These are phyloP conservation scores for Leptobrachium leishanense DNA, from an alignment of 2,113 vertebrate genomes.

Conservation along the genomic window DNA sequence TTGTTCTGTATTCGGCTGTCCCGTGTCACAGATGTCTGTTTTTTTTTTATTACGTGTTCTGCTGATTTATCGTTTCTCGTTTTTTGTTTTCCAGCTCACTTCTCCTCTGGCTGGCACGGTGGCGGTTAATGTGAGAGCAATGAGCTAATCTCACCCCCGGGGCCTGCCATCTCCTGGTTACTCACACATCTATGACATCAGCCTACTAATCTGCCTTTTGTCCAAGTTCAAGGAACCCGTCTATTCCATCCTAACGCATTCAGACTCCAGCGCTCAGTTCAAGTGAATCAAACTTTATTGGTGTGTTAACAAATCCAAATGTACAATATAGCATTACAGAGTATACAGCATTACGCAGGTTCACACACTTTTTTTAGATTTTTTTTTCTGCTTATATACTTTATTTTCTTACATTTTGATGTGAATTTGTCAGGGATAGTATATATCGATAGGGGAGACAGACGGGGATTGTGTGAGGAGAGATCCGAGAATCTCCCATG, in stretches of 20 bases:
- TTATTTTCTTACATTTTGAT: too few species aligned
- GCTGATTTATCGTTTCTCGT: too few species aligned
- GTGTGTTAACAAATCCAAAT: slow-evolving; percentile 81
- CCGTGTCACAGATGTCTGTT: too few species aligned
- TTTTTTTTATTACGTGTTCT: too few species aligned
- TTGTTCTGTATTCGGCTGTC: too few species aligned
- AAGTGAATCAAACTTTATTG: slow-evolving; percentile 84
- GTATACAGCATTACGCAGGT: slow-evolving; percentile 71
- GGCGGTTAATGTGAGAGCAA: not conserved
- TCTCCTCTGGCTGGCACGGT: not conserved
- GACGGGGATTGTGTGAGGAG: too few species aligned
- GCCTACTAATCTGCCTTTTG: slow-evolving; percentile 1
- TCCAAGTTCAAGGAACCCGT: not conserved
- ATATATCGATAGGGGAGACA: too few species aligned
- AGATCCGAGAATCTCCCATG: too few species aligned
- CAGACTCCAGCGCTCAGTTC: slow-evolving; percentile 15
- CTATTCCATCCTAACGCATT: not conserved
- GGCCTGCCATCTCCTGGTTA: not conserved
- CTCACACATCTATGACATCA: slow-evolving; percentile 2
- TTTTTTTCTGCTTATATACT: too few species aligned
- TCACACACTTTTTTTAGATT: slow-evolving; percentile 13
- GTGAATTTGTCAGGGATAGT: too few species aligned
- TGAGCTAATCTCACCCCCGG: not conserved
- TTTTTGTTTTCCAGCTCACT: too few species aligned
- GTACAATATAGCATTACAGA: slow-evolving; percentile 81